Evolutionary conservation across 1,140 invertebrate species (phyloP).

Genomic region (Bradysia coprophila): DNA sequence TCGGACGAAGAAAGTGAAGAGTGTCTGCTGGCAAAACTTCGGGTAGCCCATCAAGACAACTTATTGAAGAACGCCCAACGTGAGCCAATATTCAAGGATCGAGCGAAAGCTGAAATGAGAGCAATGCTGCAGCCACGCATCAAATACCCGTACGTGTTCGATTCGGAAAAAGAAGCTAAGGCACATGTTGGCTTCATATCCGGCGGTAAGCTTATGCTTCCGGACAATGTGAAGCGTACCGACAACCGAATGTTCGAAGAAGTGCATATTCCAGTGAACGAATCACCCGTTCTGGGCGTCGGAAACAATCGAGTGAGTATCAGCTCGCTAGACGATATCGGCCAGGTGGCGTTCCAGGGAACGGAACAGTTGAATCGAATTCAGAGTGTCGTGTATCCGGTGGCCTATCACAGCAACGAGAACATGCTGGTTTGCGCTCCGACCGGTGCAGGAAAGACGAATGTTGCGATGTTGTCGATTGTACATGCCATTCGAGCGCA

Average conservation of each 20-base stretch:
- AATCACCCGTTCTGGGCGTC: slow-evolving; percentile 38
- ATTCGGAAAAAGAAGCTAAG: slow-evolving; percentile 48
- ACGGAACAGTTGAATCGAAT: slow-evolving; percentile 81
- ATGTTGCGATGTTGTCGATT: slow-evolving; percentile 88
- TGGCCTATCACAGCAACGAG: slow-evolving; percentile 92
- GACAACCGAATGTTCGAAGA: slow-evolving; percentile 65
- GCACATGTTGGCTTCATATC: slow-evolving; percentile 55
- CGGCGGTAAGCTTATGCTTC: slow-evolving; percentile 59
- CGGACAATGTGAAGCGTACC: slow-evolving; percentile 52
- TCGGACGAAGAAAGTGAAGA: slow-evolving; percentile 30
- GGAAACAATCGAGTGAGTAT: slow-evolving; percentile 52
- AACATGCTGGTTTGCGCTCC: slow-evolving; percentile 93
- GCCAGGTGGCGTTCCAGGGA: slow-evolving; percentile 69
- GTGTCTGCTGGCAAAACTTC: slow-evolving; percentile 23
- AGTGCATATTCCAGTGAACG: slow-evolving; percentile 66
- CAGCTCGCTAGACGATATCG: slow-evolving; percentile 62
- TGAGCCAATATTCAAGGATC: slow-evolving; percentile 23
- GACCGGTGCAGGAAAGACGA: slow-evolving; percentile 95
- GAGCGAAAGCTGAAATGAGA: slow-evolving; percentile 4
- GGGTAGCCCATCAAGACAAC: slow-evolving; percentile 27
- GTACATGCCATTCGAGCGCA: slow-evolving; percentile 79
- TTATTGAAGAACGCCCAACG: slow-evolving; percentile 20
- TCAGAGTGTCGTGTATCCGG: slow-evolving; percentile 87
- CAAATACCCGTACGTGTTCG: slow-evolving; percentile 71
- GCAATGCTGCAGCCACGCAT: slow-evolving; percentile 12